Percentiles rank a stretch among this genome's conserved stretches.
Conservation (phyloP, 2,797 vertebrate genomes). For the Picus viridis region DNA sequence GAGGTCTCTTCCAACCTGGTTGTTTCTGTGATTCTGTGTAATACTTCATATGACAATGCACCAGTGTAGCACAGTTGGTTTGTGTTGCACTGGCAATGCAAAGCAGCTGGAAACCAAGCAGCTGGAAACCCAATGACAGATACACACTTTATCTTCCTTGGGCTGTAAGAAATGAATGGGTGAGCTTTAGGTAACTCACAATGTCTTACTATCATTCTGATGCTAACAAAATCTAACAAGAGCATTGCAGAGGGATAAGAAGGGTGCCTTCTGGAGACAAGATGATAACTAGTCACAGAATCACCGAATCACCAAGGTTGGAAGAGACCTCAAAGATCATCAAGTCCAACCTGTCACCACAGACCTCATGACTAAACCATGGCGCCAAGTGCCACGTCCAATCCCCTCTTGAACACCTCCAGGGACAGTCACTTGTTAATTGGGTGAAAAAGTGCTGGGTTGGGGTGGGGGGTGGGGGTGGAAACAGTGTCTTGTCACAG, state of each 20-base stretch:
- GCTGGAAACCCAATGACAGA: background rate
- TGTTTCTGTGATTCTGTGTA: too few relatives aligned
- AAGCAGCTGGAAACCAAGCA: background rate
- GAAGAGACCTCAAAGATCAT: too few relatives aligned
- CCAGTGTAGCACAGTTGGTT: background rate
- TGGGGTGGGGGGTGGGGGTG: too few relatives aligned
- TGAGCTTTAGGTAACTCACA: background rate
- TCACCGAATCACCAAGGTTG: too few relatives aligned
- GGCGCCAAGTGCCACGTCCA: too few relatives aligned
- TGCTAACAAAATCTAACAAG: background rate
- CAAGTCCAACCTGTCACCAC: too few relatives aligned
- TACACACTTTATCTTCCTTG: background rate
- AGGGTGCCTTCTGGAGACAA: background rate
- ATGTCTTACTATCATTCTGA: background rate
- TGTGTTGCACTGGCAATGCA: background rate
- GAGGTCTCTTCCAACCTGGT: too few relatives aligned
- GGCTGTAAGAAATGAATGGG: background rate
- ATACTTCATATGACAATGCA: background rate
- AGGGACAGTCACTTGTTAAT: background rate
- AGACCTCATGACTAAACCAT: too few relatives aligned
- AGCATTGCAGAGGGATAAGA: background rate
- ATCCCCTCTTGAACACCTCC: too few relatives aligned
- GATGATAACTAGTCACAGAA: too few relatives aligned
- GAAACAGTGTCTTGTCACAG: background rate
- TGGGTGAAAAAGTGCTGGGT: background rate